These are phyloP conservation scores for Sebastes dallii DNA, from an alignment of 2,797 vertebrate genomes.

Conservation along the genomic window DNA sequence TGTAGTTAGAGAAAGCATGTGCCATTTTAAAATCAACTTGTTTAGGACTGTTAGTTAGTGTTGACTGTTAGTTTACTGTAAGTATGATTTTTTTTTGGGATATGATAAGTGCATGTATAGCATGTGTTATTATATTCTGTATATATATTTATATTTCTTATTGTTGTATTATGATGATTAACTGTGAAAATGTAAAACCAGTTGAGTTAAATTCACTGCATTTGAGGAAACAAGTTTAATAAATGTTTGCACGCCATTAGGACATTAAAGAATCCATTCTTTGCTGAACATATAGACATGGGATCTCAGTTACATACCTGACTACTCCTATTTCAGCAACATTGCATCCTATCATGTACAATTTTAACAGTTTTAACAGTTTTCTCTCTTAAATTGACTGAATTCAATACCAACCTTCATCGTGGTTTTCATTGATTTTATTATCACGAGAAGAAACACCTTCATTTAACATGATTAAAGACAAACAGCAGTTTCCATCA, in stretches of 20 bases:
- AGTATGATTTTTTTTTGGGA: background rate
- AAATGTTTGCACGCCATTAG: background rate
- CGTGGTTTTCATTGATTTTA: background rate
- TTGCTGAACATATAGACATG: background rate
- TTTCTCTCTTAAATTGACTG: background rate
- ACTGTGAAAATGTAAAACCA: background rate
- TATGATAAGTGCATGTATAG: background rate
- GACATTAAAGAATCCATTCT: background rate
- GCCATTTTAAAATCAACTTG: background rate
- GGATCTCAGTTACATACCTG: background rate
- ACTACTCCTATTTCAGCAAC: background rate
- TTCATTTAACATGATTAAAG: background rate
- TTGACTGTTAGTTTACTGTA: background rate
- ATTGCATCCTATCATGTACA: background rate
- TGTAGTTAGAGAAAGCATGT: conserved; percentile 3
- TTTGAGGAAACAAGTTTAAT: background rate
- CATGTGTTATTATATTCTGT: background rate
- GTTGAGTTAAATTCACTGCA: background rate
- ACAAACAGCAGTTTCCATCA: background rate
- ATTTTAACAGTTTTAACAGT: background rate
- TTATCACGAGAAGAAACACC: background rate
- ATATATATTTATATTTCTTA: background rate
- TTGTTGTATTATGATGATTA: background rate
- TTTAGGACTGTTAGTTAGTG: background rate
- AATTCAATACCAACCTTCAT: background rate